Evolutionary conservation across 1,140 invertebrate species (phyloP).

Genomic region (Nautilus pompilius): DNA sequence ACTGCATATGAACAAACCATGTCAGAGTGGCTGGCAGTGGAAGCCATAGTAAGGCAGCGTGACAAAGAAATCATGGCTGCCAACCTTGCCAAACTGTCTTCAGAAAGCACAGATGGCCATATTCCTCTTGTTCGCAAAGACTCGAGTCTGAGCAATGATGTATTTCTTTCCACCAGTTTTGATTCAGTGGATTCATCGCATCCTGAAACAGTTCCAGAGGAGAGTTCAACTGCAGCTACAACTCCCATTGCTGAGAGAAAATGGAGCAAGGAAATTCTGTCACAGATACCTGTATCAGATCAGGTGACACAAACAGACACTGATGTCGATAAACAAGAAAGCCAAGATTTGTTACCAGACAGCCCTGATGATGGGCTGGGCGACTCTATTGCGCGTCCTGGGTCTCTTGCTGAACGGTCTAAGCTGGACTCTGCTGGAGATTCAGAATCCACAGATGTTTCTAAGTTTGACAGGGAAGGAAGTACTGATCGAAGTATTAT

Average conservation of each 20-base stretch:
- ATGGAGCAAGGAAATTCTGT: conserved; percentile 36
- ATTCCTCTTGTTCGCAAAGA: conserved; percentile 55
- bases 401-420: conserved; percentile 34
- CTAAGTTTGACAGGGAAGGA: conserved; percentile 30
- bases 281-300: conserved; percentile 21
- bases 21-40: conserved; percentile 91
- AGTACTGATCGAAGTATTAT: conserved; percentile 46
- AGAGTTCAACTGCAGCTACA: conserved; percentile 46
- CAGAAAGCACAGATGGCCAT: conserved; percentile 58
- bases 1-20: conserved; percentile 82
- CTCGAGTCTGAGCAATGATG: conserved; percentile 62
- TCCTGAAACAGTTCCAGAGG: conserved; percentile 50
- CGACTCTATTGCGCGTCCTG: conserved; percentile 41
- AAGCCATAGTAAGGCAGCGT: conserved; percentile 82
- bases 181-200: conserved; percentile 49
- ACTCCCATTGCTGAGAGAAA: conserved; percentile 47
- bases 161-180: conserved; percentile 55
- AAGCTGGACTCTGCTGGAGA: conserved; percentile 42
- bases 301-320: conserved; percentile 29
- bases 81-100: conserved; percentile 61
- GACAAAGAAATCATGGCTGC: conserved; percentile 70
- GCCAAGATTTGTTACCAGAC: conserved; percentile 29
- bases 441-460: conserved; percentile 37
- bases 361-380: conserved; percentile 51
- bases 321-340: conserved; percentile 19